Evolutionary conservation across 2,797 vertebrate species (phyloP), one percentile per base, ranked within the genome.

Genomic region (Melanotaenia maccullochi): DNA sequence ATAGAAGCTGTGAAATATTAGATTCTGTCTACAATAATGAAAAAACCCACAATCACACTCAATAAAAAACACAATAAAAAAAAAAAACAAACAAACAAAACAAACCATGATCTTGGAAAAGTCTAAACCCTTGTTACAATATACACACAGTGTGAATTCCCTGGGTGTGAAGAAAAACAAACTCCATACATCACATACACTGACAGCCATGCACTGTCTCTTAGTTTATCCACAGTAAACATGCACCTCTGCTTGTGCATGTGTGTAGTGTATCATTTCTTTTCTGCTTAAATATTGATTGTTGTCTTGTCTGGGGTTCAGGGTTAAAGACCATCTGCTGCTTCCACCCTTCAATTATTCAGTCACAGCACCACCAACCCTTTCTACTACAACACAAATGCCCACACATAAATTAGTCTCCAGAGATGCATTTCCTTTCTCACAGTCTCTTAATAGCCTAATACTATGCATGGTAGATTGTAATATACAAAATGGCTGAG

Each of bases 231-330:
- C 40, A 76, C 65, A 76, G 69, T 62, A 22, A 54, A 67, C 33
- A 8, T 40, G 24, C 49, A 60, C 59, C 4, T 65, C 13, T 73
- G n/a, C 68, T 63, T 51, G 60, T 65, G 55, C 38, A 54, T 75
- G 73, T 76, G 58, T 75, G 60, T 52, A 59, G 78, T 68, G 78
- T 90, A 92, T 93, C 82, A 88, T 91, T 86, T 36, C 68, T 68
- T 83, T 72, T 70, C 79, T 89, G 81, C 76, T 93, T 84, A 89
- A 94, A 93, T 92, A 95, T 94, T 94, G 90, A 94, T 93, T 87
- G 76, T 85, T 92, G 87, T 87, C 85, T 92, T 93, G 88, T 93
- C 89, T 92, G 83, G 79, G 85, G 90, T 93, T 91, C 88, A 89
- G 87, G 89, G 91, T 92, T 94, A 93, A 94, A 94, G 88, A 92